Percentiles rank a stretch among this genome's conserved stretches.
These are phyloP conservation scores for Willowsia nigromaculata DNA, from an alignment of 2,888 invertebrate species.

Conservation along the genomic window DNA sequence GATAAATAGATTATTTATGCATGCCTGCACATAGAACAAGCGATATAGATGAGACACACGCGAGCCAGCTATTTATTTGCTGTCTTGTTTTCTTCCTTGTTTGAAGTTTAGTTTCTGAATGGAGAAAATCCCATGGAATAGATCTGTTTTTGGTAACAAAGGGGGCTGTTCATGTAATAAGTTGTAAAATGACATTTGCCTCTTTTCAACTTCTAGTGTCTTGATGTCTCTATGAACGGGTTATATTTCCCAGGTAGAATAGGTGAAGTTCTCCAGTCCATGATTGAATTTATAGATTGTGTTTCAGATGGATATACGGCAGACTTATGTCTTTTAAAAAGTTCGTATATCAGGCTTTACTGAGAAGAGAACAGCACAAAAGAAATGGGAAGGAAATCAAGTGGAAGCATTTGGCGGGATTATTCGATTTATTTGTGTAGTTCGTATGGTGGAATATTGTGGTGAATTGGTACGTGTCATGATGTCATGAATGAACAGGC, in stretches of 20 bases:
- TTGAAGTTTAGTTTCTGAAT: too few relatives aligned
- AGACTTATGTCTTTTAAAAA: too few relatives aligned
- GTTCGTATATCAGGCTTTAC: too few relatives aligned
- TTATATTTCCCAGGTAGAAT: too few relatives aligned
- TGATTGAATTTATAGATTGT: too few relatives aligned
- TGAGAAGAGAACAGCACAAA: not conserved
- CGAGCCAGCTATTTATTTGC: constrained; percentile 20
- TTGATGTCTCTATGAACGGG: too few relatives aligned
- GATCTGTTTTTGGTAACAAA: too few relatives aligned
- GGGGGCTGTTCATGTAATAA: too few relatives aligned
- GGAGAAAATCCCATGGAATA: not conserved
- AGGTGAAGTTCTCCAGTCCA: too few relatives aligned
- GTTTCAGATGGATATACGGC: too few relatives aligned
- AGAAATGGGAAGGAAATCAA: not conserved
- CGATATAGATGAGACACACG: not conserved
- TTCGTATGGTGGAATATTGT: not conserved
- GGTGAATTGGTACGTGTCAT: not conserved
- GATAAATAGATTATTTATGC: constrained; percentile 49
- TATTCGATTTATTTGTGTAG: not conserved
- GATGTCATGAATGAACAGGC: not conserved
- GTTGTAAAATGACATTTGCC: too few relatives aligned
- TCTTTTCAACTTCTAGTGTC: too few relatives aligned
- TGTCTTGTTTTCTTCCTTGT: constrained; percentile 4
- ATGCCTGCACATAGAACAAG: constrained; percentile 4
- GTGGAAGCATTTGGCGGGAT: not conserved